A percentile compares a stretch with the other conserved stretches of the same genome.
These are phyloP conservation scores for Eulemur macaco DNA, from an alignment of 2,113 vertebrate species.

Conservation along the genomic window DNA sequence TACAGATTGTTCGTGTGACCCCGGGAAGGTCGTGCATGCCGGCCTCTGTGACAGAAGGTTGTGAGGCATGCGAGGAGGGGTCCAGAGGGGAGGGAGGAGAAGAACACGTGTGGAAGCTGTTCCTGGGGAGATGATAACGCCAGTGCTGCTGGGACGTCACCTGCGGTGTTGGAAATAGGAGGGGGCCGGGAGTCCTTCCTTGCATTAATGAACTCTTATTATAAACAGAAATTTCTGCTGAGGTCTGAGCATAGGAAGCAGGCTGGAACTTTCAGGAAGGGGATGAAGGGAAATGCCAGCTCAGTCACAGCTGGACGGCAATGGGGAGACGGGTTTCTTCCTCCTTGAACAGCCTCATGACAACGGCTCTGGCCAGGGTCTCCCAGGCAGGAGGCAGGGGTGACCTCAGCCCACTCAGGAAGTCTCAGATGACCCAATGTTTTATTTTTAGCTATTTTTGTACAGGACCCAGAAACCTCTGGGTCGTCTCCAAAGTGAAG, in stretches of 20 bases:
- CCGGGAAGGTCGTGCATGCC: background rate
- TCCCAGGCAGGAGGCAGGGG: background rate
- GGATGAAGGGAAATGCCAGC: background rate
- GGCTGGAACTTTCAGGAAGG: background rate
- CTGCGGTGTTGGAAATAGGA: background rate
- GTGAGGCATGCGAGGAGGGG: background rate
- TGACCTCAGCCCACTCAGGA: background rate
- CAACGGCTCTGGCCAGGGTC: background rate
- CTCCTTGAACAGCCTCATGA: background rate
- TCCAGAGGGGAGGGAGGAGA: too few species aligned
- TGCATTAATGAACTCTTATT: background rate
- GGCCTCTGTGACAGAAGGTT: background rate
- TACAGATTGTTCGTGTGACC: background rate
- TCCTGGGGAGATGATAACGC: background rate
- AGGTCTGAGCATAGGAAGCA: background rate
- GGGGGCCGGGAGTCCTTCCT: background rate
- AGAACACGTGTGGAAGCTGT: background rate
- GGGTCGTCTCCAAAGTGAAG: background rate
- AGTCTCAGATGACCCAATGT: background rate
- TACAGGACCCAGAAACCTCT: background rate
- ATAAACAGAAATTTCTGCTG: background rate
- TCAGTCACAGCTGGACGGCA: background rate
- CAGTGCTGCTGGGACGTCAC: background rate
- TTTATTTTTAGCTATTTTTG: slow-evolving; percentile 53
- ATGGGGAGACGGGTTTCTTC: background rate